These are phyloP conservation scores for Campylorhamphus procurvoides DNA, from an alignment of 2,113 vertebrate species.

Conservation along the genomic window DNA sequence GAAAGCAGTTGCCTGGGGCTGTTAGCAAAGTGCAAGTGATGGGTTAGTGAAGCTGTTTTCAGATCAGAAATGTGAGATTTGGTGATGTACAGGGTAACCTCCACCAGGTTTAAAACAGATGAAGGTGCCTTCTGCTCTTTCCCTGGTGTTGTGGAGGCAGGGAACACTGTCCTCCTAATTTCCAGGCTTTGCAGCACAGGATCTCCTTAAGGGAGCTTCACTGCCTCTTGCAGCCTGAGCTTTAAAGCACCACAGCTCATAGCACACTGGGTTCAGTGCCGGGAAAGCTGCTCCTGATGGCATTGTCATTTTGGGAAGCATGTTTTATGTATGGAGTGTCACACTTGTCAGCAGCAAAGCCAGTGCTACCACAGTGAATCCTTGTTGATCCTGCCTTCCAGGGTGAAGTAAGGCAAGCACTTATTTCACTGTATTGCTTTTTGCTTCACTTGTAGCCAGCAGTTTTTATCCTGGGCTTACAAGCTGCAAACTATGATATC, in stretches of 20 bases:
- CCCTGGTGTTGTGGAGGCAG: background rate
- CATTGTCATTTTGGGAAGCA: constrained; percentile 1
- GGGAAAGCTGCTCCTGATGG: background rate
- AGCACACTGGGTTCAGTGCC: background rate
- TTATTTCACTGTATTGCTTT: background rate
- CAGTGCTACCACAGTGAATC: background rate
- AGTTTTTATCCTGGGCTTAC: background rate
- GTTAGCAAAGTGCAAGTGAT: background rate
- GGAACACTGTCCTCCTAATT: fast-evolving
- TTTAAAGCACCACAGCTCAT: background rate
- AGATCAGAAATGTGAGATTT: background rate
- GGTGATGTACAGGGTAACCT: background rate
- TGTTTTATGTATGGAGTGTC: background rate
- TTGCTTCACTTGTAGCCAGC: background rate
- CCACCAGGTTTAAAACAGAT: background rate
- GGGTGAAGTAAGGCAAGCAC: background rate
- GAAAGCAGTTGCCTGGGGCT: background rate
- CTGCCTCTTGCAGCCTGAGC: background rate
- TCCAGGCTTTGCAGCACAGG: background rate
- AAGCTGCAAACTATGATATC: background rate
- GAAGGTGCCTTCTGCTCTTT: background rate
- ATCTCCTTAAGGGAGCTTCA: background rate
- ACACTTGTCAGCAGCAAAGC: constrained; percentile 10
- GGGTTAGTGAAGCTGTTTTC: background rate
- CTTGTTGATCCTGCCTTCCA: constrained; percentile 27